Base-by-base conservation (phyloP, 37 sponge, comb jelly and placozoan genomes). In the Bolinopsis microptera region DNA sequence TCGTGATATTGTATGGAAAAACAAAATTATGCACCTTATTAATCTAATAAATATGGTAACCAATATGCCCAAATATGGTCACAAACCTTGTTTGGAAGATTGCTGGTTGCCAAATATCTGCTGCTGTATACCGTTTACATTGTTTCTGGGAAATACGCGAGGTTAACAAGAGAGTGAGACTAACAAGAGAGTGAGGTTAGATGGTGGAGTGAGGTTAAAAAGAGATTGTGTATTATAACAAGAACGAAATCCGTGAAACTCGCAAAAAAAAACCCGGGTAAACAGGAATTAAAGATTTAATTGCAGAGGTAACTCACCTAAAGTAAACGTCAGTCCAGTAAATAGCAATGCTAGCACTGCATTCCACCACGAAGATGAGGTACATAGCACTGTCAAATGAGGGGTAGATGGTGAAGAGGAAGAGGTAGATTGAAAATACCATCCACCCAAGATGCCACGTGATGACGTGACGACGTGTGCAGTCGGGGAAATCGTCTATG, bases 401-500 rank as follows among this genome's bases (percentile, higher is more conserved):
- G 3, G 90, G 90, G 90, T 86, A 34, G 48, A 86, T 86, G 5
- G 90, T 86, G 31, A 27, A 86, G 28, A 86, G 90, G 90, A 86
- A 86, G 30, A 86, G 61, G 61, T 41, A 41, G 41, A 39, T 38
- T 13, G 90, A 86, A 23, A 86, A 86, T 5, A 41, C 41, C 41
- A 41, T 41, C 90, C 90, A 86, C 1, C 90, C 90, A 1, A 86
- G 16, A 39, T 86, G 90, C 90, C 90, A 86, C 9, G 48, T 18
- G 2, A 86, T 86, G 25, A 86, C 90, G 61, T 86, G 90, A 41
- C 61, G 90, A 24, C 90, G n/a, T 24, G 90, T 41, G 22, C 90
- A 86, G n/a, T 86, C 90, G 2, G 90, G 90, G 90, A 86, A 86
- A 86, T 86, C 90, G 90, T 86, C 39, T 24, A 86, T 1, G 39